Conservation (phyloP, 2,797 vertebrate species). For the Aphelocoma californica region DNA sequence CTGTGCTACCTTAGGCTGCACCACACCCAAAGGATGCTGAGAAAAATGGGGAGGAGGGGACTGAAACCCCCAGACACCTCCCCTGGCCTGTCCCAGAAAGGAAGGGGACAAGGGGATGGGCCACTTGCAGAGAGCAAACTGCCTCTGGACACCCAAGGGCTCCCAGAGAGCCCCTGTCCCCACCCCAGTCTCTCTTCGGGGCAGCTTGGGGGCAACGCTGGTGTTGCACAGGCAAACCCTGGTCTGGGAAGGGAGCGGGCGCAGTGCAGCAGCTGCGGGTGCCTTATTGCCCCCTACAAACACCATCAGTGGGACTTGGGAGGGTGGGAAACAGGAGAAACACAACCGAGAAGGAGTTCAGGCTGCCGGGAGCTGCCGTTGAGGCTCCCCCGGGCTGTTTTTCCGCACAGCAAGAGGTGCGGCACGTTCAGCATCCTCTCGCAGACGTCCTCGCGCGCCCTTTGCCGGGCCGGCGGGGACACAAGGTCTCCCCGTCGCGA, state of each 20-base stretch:
- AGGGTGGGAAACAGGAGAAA: not conserved
- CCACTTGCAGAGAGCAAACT: not conserved
- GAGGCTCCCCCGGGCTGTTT: not conserved
- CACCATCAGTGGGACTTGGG: not conserved
- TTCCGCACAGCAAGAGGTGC: accelerated
- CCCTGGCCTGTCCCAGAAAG: not conserved
- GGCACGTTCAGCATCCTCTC: not conserved
- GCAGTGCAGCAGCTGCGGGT: not conserved
- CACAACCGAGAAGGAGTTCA: not conserved
- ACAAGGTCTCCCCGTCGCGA: not conserved
- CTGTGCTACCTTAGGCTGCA: not conserved
- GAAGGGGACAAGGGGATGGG: not conserved
- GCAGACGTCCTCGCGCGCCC: not conserved
- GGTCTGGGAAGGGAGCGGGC: accelerated
- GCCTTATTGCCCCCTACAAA: not conserved
- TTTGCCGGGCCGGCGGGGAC: not conserved
- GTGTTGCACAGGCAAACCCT: not conserved
- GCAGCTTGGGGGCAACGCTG: accelerated
- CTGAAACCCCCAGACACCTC: not conserved
- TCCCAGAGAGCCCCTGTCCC: not conserved
- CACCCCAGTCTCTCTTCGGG: not conserved
- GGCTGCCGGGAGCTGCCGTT: not conserved
- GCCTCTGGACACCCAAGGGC: not conserved
- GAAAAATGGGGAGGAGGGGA: not conserved
- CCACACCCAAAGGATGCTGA: not conserved